Evolutionary conservation across 2,888 invertebrate genomes (phyloP).

Genomic region (Azorinus chamasolen): DNA sequence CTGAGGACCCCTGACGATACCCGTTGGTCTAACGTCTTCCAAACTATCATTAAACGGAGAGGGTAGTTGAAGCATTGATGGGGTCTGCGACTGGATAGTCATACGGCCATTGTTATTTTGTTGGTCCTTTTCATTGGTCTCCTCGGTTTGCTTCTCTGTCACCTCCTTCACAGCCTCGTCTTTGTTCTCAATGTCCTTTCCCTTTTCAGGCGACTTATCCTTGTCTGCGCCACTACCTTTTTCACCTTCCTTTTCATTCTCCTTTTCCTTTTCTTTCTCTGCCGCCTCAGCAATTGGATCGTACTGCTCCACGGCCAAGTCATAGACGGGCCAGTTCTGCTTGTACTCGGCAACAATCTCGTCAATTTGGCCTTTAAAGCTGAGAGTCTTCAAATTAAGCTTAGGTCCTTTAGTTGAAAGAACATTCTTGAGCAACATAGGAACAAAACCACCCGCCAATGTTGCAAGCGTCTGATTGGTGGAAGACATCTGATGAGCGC

Average conservation of each 20-base stretch:
- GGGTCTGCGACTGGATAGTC: background rate
- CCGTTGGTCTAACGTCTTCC: slow-evolving; percentile 40
- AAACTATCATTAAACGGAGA: slow-evolving; percentile 47
- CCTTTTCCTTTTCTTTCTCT: slow-evolving; percentile 55
- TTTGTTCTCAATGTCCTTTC: slow-evolving; percentile 27
- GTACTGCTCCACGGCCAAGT: slow-evolving; percentile 77
- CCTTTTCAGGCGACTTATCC: slow-evolving; percentile 7
- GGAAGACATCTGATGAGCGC: slow-evolving; percentile 81
- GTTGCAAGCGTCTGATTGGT: slow-evolving; percentile 84
- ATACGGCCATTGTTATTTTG: slow-evolving; percentile 41
- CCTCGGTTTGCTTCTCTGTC: slow-evolving; percentile 54
- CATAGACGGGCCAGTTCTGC: slow-evolving; percentile 83
- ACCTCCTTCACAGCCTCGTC: slow-evolving; percentile 23
- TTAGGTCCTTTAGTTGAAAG: slow-evolving; percentile 81
- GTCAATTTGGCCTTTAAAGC: slow-evolving; percentile 84
- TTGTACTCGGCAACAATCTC: slow-evolving; percentile 81
- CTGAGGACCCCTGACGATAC: slow-evolving; percentile 23
- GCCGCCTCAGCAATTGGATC: slow-evolving; percentile 68
- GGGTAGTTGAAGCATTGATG: slow-evolving; percentile 13
- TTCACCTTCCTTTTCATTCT: slow-evolving; percentile 23
- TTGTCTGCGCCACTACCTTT: slow-evolving; percentile 31
- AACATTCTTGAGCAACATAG: slow-evolving; percentile 83
- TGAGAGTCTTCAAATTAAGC: slow-evolving; percentile 83
- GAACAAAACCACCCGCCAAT: slow-evolving; percentile 83
- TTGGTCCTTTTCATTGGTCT: slow-evolving; percentile 52